phyloP scores from a whole-genome alignment of 2,113 vertebrate species.

The Pyrgilauda ruficollis region DNA sequence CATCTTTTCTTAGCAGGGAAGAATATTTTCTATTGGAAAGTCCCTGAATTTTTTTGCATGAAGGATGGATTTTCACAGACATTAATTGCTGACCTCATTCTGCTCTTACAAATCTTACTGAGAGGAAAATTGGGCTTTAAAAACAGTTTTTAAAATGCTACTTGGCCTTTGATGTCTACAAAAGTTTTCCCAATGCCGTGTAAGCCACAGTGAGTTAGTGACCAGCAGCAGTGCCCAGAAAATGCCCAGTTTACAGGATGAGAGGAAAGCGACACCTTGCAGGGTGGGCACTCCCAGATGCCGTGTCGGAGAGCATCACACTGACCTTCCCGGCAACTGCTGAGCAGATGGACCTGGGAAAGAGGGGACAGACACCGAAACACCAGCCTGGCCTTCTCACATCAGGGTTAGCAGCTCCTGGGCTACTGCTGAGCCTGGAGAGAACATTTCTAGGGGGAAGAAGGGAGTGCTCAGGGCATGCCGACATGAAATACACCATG shows the following conservation, averaged over 20 bases:
- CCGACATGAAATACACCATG: conserved; percentile 8
- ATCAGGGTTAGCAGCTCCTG: background rate
- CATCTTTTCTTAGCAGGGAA: background rate
- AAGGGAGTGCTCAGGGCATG: background rate
- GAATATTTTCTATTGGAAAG: background rate
- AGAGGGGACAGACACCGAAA: background rate
- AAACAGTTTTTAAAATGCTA: background rate
- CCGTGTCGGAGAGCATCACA: background rate
- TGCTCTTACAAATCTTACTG: background rate
- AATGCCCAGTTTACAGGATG: background rate
- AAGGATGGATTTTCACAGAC: background rate
- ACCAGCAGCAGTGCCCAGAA: background rate
- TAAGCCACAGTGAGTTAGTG: background rate
- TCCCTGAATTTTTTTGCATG: background rate
- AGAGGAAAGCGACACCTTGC: background rate
- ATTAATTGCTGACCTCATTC: background rate
- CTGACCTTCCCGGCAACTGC: background rate
- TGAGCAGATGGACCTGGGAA: background rate
- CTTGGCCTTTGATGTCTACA: background rate
- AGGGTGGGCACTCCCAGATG: background rate
- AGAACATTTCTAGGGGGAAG: background rate
- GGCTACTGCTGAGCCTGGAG: background rate
- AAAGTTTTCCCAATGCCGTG: background rate
- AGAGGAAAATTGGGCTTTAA: background rate
- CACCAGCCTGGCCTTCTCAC: background rate